Base-by-base conservation (phyloP, 2,797 vertebrate genomes). In the Pipistrellus pipistrellus region DNA sequence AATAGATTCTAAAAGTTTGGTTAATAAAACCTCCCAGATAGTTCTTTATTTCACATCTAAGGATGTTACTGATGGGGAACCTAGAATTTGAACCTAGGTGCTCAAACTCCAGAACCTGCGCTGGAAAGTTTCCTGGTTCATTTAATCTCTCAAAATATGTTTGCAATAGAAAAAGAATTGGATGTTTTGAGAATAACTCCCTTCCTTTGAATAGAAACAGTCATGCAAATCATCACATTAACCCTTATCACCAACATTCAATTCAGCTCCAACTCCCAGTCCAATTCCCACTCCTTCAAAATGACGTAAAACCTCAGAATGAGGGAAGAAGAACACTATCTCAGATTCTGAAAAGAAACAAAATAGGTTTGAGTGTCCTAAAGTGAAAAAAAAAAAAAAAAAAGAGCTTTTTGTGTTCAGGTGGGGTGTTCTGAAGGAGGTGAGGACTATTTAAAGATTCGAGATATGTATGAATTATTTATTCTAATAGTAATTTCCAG, bases 141-240 rank as follows among this genome's bases (percentile, higher is more conserved):
- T 21, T 90, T 68, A 90, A 51, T 94, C 92, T 90, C 59, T 92
- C 83, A 81, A 90, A 88, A 76, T 66, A 80, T 72, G 13, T 87
- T 76, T 68, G 8, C 44, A 85, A 18, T 32, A 88, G 38, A 46
- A 85, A 84, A 55, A 48, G 7, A 86, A 48, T 8, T 9, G 21
- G 69, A 18, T 15, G 8, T 80, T 78, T 84, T 35, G 46, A 80
- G 81, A 64, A 72, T 17, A 85, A 15, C 2, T 0, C 32, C 25
- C 5, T 10, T 15, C 21, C 30, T 93, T 71, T 80, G 38, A 91
- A 71, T 2, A 87, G 12, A 91, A 94, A 69, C 2, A 89, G 13
- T 44, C 53, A 51, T 32, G 59, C 25, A 84, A 59, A 18, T 80
- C 51, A 72, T 64, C 46, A 62, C 27, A 85, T 81, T 85, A 51